Conservation (phyloP, 2,113 vertebrate species). For the Euleptes europaea region DNA sequence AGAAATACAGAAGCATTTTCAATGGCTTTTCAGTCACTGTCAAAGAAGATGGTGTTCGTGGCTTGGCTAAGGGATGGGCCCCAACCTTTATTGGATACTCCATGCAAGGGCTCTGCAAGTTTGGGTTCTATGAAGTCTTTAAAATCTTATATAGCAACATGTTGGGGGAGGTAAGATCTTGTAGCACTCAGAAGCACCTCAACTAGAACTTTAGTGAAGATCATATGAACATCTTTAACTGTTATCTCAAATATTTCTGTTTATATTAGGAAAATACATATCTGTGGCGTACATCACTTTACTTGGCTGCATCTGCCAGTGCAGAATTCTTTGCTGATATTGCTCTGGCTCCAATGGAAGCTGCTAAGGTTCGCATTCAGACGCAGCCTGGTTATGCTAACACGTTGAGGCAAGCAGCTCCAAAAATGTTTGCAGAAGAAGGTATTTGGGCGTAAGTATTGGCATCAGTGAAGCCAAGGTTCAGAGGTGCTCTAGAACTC, state of each 20-base stretch:
- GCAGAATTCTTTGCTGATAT: constrained; percentile 99
- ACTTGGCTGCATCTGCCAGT: constrained; percentile 97
- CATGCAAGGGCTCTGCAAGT: constrained; percentile 98
- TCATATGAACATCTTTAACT: not conserved
- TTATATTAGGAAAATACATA: constrained; percentile 89
- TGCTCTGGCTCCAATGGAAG: constrained; percentile 99
- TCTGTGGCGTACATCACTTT: constrained; percentile 95
- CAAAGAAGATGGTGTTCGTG: constrained; percentile 91
- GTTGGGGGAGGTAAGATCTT: constrained; percentile 88
- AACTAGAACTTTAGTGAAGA: not conserved
- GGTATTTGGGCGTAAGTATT: constrained; percentile 93
- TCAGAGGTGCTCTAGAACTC: not conserved
- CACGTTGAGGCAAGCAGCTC: constrained; percentile 88
- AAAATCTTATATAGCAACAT: constrained; percentile 92
- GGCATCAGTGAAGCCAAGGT: not conserved
- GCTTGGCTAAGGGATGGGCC: constrained; percentile 97
- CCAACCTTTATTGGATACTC: constrained; percentile 98
- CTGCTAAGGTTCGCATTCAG: constrained; percentile 96
- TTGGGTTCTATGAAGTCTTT: constrained; percentile 98
- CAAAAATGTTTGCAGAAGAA: constrained; percentile 97
- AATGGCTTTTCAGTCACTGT: constrained; percentile 91
- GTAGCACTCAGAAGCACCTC: not conserved
- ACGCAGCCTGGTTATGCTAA: constrained; percentile 97
- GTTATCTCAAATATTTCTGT: not conserved
- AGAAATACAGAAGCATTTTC: constrained; percentile 95